Base-by-base conservation (phyloP, 2,888 invertebrate species). In the Argyresthia goedartella region DNA sequence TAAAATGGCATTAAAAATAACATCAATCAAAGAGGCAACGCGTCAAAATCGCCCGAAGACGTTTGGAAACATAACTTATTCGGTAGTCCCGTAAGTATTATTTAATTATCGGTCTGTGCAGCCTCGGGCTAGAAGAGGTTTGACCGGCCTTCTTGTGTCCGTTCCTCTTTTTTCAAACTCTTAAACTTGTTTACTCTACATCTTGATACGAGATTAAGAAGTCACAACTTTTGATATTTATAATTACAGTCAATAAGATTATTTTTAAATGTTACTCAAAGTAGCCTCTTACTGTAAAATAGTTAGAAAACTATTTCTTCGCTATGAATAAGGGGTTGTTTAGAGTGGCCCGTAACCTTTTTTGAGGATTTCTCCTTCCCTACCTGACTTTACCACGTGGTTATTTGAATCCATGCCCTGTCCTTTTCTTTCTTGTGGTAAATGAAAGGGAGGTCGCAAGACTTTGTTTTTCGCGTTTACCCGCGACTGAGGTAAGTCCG, bases 71-170 rank as follows among this genome's bases (percentile, higher is more conserved):
- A 73, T 65, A 73, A 73, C 67, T 78, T 79, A 77, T 81, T 73
- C 86, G 73, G 85, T 84, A 85, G 85, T 77, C 71, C 60, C 60
- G 68, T 81, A 81, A 85, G 80, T 74, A 75, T 79, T 77, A 82
- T 84, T 82, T 86, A 84, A 86, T 85, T 82, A 78, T 79, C 75
- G 71, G 77, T 73, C 67, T 71, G 75, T 69, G 67, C 62, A 64
- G 81, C 81, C 73, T 59, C 66, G 60, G 77, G 79, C 73, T 56
- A 66, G 59, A 56, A 59, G 62, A 35, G 48, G 51, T 44, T 50
- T 59, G 64, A 64, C 60, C 61, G 64, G 67, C 54, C 56, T 56
- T 54, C 55, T 55, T 56, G 55, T 57, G 50, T 51, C 55, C 53
- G 43, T 53, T 25, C 25, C 25, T 25, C 48, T 54, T 57, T 55